These are phyloP conservation scores for Elgonia sp. DNA, from an alignment of 2,888 invertebrate genomes.

Conservation along the genomic window DNA sequence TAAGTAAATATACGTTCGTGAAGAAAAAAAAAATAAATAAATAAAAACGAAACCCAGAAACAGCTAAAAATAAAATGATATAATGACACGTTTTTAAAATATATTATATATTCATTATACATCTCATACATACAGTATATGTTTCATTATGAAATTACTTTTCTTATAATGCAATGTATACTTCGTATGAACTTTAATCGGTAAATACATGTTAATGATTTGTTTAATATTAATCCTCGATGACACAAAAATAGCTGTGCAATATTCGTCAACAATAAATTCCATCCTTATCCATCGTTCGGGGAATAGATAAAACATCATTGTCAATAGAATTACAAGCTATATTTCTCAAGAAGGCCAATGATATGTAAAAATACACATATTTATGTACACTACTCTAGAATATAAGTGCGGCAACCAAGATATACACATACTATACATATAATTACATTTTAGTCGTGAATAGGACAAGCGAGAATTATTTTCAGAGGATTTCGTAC, in stretches of 20 bases:
- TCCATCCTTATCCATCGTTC: slow-evolving; percentile 54
- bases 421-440: slow-evolving; percentile 86
- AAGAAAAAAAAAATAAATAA: no score
- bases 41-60: neutral
- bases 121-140: slow-evolving; percentile 69
- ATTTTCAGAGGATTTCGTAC: slow-evolving; percentile 39
- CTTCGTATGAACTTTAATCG: slow-evolving; percentile 57
- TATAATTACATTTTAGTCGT: slow-evolving; percentile 83
- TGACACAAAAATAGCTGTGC: slow-evolving; percentile 72
- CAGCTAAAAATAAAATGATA: slow-evolving; percentile 10
- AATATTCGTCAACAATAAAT: slow-evolving; percentile 65
- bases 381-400: slow-evolving; percentile 86
- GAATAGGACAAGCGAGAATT: slow-evolving; percentile 77
- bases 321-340: slow-evolving; percentile 83
- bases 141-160: slow-evolving; percentile 66
- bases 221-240: slow-evolving; percentile 55
- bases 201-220: slow-evolving; percentile 62
- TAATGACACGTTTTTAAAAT: slow-evolving; percentile 57
- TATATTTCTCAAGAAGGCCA: slow-evolving; percentile 86
- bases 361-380: slow-evolving; percentile 87
- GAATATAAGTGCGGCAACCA: slow-evolving; percentile 86
- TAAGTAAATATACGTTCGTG: no score
- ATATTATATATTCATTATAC: slow-evolving; percentile 72
- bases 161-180: slow-evolving; percentile 58
- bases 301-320: slow-evolving; percentile 76